A percentile compares a stretch with the other conserved stretches of the same genome.
phyloP scores from a whole-genome alignment of 2,113 vertebrate species.

The Pampusana beccarii region DNA sequence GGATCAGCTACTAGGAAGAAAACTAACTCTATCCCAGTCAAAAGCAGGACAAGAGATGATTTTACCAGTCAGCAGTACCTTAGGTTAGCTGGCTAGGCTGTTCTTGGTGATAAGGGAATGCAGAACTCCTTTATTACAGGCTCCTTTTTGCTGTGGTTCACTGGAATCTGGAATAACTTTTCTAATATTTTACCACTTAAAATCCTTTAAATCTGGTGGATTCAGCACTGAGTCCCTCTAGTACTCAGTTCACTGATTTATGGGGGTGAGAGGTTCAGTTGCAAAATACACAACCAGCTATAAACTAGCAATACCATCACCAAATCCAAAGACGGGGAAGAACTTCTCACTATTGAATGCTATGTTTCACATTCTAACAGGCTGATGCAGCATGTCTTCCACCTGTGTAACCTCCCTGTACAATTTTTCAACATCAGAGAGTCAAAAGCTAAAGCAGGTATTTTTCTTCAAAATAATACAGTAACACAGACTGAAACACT shows the following conservation, averaged over 20 bases:
- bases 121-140: background rate
- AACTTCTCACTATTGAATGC: background rate
- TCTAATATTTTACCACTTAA: background rate
- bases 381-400: background rate
- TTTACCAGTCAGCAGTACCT: background rate
- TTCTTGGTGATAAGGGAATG: background rate
- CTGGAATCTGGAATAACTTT: background rate
- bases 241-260: background rate
- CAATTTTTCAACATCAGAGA: background rate
- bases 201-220: background rate
- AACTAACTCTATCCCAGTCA: no score
- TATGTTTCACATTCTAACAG: background rate
- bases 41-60: background rate
- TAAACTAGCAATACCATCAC: background rate
- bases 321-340: background rate
- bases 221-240: background rate
- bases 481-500: background rate
- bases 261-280: background rate
- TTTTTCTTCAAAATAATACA: background rate
- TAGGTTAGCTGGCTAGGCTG: background rate
- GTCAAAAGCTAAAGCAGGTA: background rate
- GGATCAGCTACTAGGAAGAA: background rate
- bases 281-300: background rate
- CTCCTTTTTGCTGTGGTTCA: background rate
- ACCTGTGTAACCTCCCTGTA: background rate